Base-by-base conservation (phyloP, 2,797 vertebrate genomes). In the Oryzias dopingdopingensis region DNA sequence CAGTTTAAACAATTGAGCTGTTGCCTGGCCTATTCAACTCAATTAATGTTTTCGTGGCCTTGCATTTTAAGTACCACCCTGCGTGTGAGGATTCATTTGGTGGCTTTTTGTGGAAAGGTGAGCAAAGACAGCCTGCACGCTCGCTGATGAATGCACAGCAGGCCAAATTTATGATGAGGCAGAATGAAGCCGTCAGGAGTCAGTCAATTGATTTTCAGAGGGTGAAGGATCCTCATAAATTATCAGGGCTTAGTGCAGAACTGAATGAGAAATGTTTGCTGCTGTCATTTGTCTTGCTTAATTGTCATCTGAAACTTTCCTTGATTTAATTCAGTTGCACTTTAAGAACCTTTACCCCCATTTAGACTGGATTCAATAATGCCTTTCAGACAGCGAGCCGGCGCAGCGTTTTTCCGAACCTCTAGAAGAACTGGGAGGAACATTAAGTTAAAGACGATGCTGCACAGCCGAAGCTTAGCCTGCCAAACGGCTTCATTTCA, bases 1-100 rank as follows among this genome's bases (percentile, higher is more conserved):
- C 52, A 73, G 86, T 77, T 85, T 84, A 87, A 88, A 84, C 80
- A 84, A 72, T 57, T 71, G 77, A 83, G 83, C 81, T 72, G 87
- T 86, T 75, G 77, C 80, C 71, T 73, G 77, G 70, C 82, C 82
- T 59, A 42, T 62, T 88, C 83, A 80, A 86, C 72, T 84, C 83
- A 80, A 85, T 88, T 84, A 88, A 80, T 78, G 67, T 59, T 72
- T 74, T 49, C 68, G 24, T 86, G 78, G 76, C 18, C 3, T 15
- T 78, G 76, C 79, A 79, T 86, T 66, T 52, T 81, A 83, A 89
- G 74, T 17, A 72, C 65, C 4, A 47, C 43, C 10, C 53, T 65
- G 56, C 59, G 71, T 59, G 68, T 48, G 4, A 26, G 74, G 76
- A 77, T 83, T 82, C 69, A 76, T 83, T 79, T 76, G 65, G 70